Evolutionary conservation across 2,888 invertebrate genomes (phyloP).

Genomic region (Hypena proboscidalis): DNA sequence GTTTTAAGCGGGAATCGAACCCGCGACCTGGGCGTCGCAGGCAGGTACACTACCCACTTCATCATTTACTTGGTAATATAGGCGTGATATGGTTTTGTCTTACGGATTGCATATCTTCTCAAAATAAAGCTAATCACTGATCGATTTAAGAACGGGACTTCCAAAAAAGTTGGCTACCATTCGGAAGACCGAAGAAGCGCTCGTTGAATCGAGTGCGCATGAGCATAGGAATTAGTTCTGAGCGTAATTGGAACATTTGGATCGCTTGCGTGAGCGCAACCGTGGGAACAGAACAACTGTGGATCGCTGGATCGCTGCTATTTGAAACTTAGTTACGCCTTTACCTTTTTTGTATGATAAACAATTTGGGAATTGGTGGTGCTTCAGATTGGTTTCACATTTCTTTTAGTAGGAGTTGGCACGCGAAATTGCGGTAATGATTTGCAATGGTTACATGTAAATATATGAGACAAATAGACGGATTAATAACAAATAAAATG

Average conservation of each 20-base stretch:
- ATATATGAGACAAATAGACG: too few relatives aligned
- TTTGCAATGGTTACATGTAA: too few relatives aligned
- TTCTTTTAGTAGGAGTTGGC: too few relatives aligned
- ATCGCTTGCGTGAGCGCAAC: slow-evolving; percentile 71
- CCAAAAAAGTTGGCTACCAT: slow-evolving; percentile 35
- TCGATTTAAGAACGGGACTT: slow-evolving; percentile 29
- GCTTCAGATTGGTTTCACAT: slow-evolving; percentile 10
- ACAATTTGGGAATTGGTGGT: slow-evolving; percentile 14
- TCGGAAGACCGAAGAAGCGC: slow-evolving; percentile 39
- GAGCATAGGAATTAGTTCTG: slow-evolving; percentile 65
- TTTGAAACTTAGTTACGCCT: slow-evolving; percentile 69
- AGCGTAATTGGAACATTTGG: slow-evolving; percentile 62
- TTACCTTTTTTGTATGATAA: slow-evolving; percentile 48
- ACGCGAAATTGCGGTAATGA: too few relatives aligned
- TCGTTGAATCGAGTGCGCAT: slow-evolving; percentile 51
- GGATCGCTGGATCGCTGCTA: slow-evolving; percentile 60
- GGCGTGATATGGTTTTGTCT: too few relatives aligned
- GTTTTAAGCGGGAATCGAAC: too few relatives aligned
- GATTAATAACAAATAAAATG: too few relatives aligned
- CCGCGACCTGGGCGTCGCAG: too few relatives aligned
- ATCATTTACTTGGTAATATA: too few relatives aligned
- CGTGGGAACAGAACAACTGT: slow-evolving; percentile 76
- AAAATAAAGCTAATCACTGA: slow-evolving; percentile 35
- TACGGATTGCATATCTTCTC: too few relatives aligned
- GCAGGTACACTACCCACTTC: too few relatives aligned